Conservation (phyloP, 2,797 vertebrate species). For the Mormyrus hasselquistii region DNA sequence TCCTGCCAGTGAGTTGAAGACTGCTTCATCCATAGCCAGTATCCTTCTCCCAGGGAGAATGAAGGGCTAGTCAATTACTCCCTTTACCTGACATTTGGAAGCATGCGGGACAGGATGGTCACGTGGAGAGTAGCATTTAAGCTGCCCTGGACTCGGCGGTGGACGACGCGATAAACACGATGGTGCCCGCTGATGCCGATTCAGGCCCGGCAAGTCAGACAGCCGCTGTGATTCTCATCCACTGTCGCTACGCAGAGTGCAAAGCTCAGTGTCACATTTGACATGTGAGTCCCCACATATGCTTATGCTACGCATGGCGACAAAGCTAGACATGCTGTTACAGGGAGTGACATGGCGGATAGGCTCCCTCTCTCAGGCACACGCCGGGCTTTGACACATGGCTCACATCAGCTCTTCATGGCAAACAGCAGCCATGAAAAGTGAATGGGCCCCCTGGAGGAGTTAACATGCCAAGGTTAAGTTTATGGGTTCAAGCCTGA, state of each 20-base stretch:
- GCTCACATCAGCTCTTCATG: not conserved
- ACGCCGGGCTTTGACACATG: not conserved
- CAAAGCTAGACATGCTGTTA: conserved; percentile 27
- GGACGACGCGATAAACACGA: not conserved
- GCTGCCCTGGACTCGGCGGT: not conserved
- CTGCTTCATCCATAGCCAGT: not conserved
- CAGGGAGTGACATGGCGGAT: conserved; percentile 29
- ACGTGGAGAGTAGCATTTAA: not conserved
- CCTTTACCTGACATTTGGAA: conserved; percentile 6
- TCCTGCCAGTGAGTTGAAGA: not conserved
- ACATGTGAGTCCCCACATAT: conserved; percentile 31
- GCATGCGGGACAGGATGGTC: not conserved
- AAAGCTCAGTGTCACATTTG: conserved; percentile 34
- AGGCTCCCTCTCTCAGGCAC: conserved; percentile 16
- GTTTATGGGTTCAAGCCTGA: conserved; percentile 14
- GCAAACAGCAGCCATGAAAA: not conserved
- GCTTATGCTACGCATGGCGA: conserved; percentile 30
- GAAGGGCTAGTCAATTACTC: conserved; percentile 14
- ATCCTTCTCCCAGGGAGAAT: not conserved
- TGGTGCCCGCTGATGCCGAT: not conserved
- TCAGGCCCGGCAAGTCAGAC: not conserved
- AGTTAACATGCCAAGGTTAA: not conserved
- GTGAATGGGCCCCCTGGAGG: conserved; percentile 1
- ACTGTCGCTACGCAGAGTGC: conserved; percentile 21
- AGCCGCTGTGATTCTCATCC: conserved; percentile 25